Percentiles rank a stretch among this genome's conserved stretches.
Evolutionary conservation across 2,888 invertebrate genomes (phyloP).

Genomic region (Pterostichus madidus): DNA sequence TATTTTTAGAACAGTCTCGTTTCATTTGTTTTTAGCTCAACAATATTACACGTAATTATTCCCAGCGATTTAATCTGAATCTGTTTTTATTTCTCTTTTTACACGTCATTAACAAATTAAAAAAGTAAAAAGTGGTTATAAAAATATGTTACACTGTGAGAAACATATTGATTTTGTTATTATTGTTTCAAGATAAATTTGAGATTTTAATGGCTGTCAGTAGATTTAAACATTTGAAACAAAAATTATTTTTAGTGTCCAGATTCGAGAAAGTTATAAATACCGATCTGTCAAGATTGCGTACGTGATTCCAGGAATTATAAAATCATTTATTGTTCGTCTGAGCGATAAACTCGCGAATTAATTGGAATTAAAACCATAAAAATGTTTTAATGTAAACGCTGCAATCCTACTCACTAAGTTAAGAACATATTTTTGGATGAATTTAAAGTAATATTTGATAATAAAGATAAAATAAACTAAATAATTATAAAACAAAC

Average conservation of each 20-base stretch:
- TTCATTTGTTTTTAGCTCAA: conserved; percentile 19
- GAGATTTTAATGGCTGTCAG: conserved; percentile 33
- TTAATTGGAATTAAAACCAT: conserved; percentile 31
- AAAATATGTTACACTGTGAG: conserved; percentile 22
- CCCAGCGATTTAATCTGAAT: neutral
- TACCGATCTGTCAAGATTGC: conserved; percentile 41
- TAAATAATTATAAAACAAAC: no score
- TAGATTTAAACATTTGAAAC: conserved; percentile 34
- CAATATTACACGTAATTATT: conserved; percentile 9
- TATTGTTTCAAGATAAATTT: conserved; percentile 20
- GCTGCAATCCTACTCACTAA: conserved; percentile 16
- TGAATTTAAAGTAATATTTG: no score
- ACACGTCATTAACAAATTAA: conserved; percentile 26
- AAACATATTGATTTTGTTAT: conserved; percentile 39
- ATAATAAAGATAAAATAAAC: no score
- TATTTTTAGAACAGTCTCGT: conserved; percentile 26
- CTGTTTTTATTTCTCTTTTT: conserved; percentile 3
- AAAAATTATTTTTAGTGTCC: conserved; percentile 33
- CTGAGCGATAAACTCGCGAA: conserved; percentile 26
- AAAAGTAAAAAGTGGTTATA: conserved; percentile 35
- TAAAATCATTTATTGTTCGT: conserved; percentile 42
- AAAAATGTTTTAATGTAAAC: conserved; percentile 15
- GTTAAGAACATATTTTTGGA: neutral
- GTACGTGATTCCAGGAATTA: conserved; percentile 31
- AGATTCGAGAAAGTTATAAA: conserved; percentile 34